Conservation (phyloP, 2,113 vertebrate species). For the Synchiropus splendidus region DNA sequence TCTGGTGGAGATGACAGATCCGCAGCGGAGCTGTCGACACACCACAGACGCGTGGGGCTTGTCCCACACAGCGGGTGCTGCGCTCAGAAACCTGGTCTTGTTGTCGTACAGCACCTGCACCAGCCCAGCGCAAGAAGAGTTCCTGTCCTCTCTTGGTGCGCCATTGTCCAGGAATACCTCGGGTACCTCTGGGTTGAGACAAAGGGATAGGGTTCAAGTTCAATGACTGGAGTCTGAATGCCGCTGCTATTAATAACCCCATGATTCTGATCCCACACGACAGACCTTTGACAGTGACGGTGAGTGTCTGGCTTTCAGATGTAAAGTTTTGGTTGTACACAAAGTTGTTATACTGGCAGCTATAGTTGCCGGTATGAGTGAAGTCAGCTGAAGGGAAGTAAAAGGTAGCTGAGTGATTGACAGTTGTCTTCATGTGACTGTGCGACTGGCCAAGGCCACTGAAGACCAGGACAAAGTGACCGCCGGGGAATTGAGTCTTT, state of each 20-base stretch:
- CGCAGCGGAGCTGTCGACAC: constrained; percentile 18
- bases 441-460: not conserved
- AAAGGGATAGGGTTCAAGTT: not conserved
- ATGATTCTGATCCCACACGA: not conserved
- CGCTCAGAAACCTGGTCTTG: not conserved
- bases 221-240: not conserved
- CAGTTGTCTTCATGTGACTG: constrained; percentile 2
- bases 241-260: no score
- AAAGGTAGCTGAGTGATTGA: constrained; percentile 13
- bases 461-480: constrained; percentile 12
- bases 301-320: constrained; percentile 6
- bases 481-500: constrained; percentile 9
- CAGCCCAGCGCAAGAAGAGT: not conserved
- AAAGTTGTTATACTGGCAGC: constrained; percentile 20
- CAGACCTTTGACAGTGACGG: not conserved
- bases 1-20: not conserved
- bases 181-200: not conserved
- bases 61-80: constrained; percentile 6
- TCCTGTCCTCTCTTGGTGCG: not conserved
- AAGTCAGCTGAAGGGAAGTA: not conserved
- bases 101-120: accelerated
- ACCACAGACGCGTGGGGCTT: constrained; percentile 12
- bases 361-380: constrained; percentile 3
- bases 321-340: constrained; percentile 7
- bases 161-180: constrained; percentile 1